Base-by-base conservation (phyloP, 2,113 vertebrate species). In the Ramphastos sulfuratus region DNA sequence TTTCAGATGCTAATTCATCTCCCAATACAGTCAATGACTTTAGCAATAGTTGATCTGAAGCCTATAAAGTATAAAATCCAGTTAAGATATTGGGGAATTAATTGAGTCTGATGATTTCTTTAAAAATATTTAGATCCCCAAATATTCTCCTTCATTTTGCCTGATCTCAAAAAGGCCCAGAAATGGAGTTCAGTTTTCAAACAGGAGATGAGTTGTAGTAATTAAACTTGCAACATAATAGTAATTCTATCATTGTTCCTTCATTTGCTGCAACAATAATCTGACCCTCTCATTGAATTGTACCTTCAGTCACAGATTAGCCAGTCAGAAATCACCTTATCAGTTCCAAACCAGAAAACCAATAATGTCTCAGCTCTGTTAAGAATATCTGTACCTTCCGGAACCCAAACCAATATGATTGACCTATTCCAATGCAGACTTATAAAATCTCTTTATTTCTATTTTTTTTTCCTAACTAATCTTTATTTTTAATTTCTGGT, bases 231-330 rank as follows among this genome's bases (percentile, higher is more conserved):
- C 37, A 84, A n/a, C 28, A 59, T 20, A 80, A 70, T 82, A 64
- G 44, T 71, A 67, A 93, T 82, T 78, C 50, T 70, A 15, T 46
- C 65, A 65, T 55, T 93, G 55, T 69, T 88, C 67, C 65, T 94
- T 37, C 50, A 31, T 87, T 87, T 69, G 20, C 39, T 66, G 30
- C 37, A 67, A 35, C 8, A 65, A 65, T 82, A 95, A 96, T 58
- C 76, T 1, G 2, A 69, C 88, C 54, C 33, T 15, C 31, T 85
- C 31, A 44, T 15, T 82, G 69, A 95, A 84, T 33, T 67, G 87
- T 96, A 76, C 27, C 31, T 89, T 83, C 84, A 89, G 44, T 81
- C 87, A 92, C 66, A 80, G 78, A 80, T 95, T 74, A 92, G 12
- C 73, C 76, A 86, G 52, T 70, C 66, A 93, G 63, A 76, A 92